A percentile compares a stretch with the other conserved stretches of the same genome.
Conservation (phyloP, 2,797 vertebrate species). For the Hemitrygon akajei region DNA sequence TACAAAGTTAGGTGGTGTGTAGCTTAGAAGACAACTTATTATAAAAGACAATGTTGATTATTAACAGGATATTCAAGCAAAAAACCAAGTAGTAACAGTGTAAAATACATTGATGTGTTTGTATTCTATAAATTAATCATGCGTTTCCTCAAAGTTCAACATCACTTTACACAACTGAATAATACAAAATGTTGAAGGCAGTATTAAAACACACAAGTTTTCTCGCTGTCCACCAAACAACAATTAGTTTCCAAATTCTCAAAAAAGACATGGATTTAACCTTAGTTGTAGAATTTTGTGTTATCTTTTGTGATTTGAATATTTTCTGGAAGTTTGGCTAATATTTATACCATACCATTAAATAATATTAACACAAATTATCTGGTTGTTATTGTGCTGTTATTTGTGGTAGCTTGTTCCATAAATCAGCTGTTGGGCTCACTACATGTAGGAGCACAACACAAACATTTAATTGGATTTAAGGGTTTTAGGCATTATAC, state of each 20-base stretch:
- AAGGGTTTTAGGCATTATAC: neutral
- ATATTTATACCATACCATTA: neutral
- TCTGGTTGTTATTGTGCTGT: neutral
- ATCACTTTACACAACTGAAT: neutral
- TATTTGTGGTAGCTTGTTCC: neutral
- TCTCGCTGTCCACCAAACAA: neutral
- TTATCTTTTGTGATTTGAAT: too few species aligned
- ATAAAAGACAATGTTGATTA: too few species aligned
- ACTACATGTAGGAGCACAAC: neutral
- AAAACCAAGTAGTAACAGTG: too few species aligned
- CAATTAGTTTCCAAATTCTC: neutral
- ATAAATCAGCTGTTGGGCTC: neutral
- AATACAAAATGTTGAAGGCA: neutral
- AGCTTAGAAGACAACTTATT: too few species aligned
- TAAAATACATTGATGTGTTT: too few species aligned
- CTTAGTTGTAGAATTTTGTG: too few species aligned
- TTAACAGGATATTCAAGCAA: too few species aligned
- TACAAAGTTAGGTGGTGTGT: too few species aligned
- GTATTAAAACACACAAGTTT: neutral
- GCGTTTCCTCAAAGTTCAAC: too few species aligned
- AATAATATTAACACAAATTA: neutral
- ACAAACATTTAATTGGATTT: neutral
- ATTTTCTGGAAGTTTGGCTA: too few species aligned
- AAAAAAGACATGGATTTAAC: neutral
- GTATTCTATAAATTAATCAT: too few species aligned